phyloP scores from a whole-genome alignment of 2,113 vertebrate genomes.

The Amia ocellicauda region DNA sequence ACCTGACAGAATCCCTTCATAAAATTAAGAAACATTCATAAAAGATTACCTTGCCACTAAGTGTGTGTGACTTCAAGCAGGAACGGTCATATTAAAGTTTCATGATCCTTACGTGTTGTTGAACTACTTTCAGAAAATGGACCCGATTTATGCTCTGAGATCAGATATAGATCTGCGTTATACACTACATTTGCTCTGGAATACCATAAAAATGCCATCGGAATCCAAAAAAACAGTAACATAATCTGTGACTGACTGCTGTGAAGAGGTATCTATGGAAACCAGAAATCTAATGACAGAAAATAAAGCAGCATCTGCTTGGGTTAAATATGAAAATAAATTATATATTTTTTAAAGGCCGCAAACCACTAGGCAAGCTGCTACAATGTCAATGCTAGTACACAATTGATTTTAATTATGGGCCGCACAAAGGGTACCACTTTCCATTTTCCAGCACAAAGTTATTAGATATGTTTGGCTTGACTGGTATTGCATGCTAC shows the following conservation, averaged over 20 bases:
- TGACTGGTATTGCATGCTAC: constrained; percentile 1
- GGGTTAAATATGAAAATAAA: constrained; percentile 35
- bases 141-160: neutral
- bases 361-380: constrained; percentile 27
- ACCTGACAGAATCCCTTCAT: neutral
- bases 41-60: neutral
- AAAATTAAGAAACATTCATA: neutral
- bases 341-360: constrained; percentile 29
- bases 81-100: too few relatives aligned
- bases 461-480: constrained; percentile 14
- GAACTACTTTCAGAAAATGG: neutral
- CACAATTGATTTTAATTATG: constrained; percentile 34
- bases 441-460: constrained; percentile 28
- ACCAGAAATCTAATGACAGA: constrained; percentile 24
- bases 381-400: constrained; percentile 30
- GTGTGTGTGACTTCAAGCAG: neutral
- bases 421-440: constrained; percentile 8
- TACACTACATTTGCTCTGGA: constrained; percentile 15
- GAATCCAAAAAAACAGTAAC: neutral
- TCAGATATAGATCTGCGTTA: neutral
- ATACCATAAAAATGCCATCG: constrained; percentile 17
- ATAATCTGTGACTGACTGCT: constrained; percentile 19
- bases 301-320: constrained; percentile 29
- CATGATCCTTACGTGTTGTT: neutral
- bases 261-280: constrained; percentile 32